A percentile compares a stretch with the other conserved stretches of the same genome.
Conservation (phyloP, 2,888 invertebrate genomes). For the Axea sp. region DNA sequence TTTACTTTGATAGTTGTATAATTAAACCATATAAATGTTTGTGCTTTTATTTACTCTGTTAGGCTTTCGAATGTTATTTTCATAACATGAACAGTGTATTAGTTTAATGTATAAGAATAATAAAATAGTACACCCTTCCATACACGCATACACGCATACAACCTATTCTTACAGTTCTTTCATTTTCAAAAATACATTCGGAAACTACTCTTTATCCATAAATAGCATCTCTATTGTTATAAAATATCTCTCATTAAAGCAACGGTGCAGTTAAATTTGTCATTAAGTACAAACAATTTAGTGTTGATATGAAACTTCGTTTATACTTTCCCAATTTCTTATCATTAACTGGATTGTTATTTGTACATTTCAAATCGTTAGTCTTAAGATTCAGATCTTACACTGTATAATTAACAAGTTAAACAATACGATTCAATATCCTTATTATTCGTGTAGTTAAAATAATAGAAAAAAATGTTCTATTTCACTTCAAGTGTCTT, state of each 20-base stretch:
- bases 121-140: slow-evolving; percentile 10
- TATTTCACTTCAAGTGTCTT: too few relatives aligned
- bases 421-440: too few relatives aligned
- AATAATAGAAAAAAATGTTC: too few relatives aligned
- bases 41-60: background rate
- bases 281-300: slow-evolving; percentile 11
- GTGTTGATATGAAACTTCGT: background rate
- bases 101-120: slow-evolving; percentile 11
- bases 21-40: too few relatives aligned
- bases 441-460: too few relatives aligned
- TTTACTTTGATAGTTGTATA: too few relatives aligned
- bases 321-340: background rate
- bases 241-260: slow-evolving; percentile 22
- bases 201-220: slow-evolving; percentile 9
- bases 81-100: slow-evolving; percentile 15
- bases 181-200: background rate
- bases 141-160: slow-evolving; percentile 3
- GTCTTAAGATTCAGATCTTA: too few relatives aligned
- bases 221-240: slow-evolving; percentile 16
- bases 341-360: background rate
- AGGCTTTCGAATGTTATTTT: slow-evolving; percentile 13
- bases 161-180: background rate
- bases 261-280: slow-evolving; percentile 18
- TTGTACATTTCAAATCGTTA: too few relatives aligned
- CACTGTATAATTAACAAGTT: too few relatives aligned